Base-by-base conservation (phyloP, 1,140 invertebrate species). In the Zaprionus tsacasi region DNA sequence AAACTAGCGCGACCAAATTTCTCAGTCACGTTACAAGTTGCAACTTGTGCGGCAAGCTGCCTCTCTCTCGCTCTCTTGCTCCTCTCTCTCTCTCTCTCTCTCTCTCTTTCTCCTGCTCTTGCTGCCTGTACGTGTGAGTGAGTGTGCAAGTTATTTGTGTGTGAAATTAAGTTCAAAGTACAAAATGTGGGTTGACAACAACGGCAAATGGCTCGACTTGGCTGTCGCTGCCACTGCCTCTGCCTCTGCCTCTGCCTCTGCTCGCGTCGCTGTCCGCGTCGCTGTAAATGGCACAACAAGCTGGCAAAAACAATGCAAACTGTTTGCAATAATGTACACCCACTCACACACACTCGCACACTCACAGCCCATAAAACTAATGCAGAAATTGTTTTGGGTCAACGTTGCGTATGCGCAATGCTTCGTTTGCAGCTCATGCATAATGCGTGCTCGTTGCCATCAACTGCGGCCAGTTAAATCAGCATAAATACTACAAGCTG, bases 161-260 rank as follows among this genome's bases (percentile, higher is more conserved):
- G 76, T 79, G 52, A 77, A 82, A 87, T 87, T 83, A 83, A 83
- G 83, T 87, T 87, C 83, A 83, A 83, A 87, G 83, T 72, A 88
- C 77, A 88, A 88, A 78, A 88, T 80, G 83, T 88, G 83, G 80
- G 80, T 80, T 88, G 82, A 68, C 75, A 65, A 59, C 45, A 72
- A 61, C 38, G 58, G 27, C 50, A 57, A 67, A 52, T 56, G 69
- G 27, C 12, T 17, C 35, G 43, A 27, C 55, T 50, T 13, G 40
- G 17, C 13, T 64, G n/a, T n/a, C n/a, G n/a, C n/a, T n/a, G n/a
- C n/a, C n/a, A n/a, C 17, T 17, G 45, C 15, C n/a, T 1, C 15
- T 45, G 43, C 1, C 36, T 6, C 45, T 48, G 45, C 3, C 4
- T 1, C 45, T 48, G 43, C 2, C 43, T 21, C 43, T 48, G 43